Percentiles rank a stretch among this genome's conserved stretches.
These are phyloP conservation scores for Dipodomys spectabilis DNA, from an alignment of 2,113 vertebrate species.

Conservation along the genomic window DNA sequence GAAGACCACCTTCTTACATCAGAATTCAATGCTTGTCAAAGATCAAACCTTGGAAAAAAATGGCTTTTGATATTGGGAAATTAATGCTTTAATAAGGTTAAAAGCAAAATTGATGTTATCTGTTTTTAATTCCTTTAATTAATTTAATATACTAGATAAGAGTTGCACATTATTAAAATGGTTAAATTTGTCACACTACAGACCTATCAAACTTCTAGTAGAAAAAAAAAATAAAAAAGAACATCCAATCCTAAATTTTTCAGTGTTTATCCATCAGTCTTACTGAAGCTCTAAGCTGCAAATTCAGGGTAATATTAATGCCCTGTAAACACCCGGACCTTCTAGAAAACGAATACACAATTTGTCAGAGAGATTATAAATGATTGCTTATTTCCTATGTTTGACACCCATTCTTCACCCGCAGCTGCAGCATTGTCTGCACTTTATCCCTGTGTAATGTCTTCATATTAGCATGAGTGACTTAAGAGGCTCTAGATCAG, in stretches of 20 bases:
- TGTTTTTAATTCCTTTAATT: constrained; percentile 3
- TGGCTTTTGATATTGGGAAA: constrained; percentile 36
- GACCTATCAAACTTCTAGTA: background rate
- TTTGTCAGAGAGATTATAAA: background rate
- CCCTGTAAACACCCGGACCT: background rate
- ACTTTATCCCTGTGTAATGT: background rate
- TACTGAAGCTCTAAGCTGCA: background rate
- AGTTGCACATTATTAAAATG: background rate
- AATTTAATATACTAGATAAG: background rate
- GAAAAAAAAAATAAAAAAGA: background rate
- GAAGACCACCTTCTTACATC: background rate
- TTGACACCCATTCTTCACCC: background rate
- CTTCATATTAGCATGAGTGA: background rate
- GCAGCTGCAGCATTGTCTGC: background rate
- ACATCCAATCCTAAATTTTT: background rate
- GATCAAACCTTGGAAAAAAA: background rate
- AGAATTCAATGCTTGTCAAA: background rate
- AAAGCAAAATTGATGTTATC: background rate
- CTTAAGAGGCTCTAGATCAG: background rate
- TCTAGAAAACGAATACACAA: background rate
- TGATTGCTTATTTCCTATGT: background rate
- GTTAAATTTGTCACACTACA: background rate
- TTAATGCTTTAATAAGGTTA: background rate
- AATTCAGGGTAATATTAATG: background rate
- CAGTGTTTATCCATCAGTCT: background rate